Evolutionary conservation across 2,888 invertebrate species (phyloP).

Genomic region (Nycteola revayana): DNA sequence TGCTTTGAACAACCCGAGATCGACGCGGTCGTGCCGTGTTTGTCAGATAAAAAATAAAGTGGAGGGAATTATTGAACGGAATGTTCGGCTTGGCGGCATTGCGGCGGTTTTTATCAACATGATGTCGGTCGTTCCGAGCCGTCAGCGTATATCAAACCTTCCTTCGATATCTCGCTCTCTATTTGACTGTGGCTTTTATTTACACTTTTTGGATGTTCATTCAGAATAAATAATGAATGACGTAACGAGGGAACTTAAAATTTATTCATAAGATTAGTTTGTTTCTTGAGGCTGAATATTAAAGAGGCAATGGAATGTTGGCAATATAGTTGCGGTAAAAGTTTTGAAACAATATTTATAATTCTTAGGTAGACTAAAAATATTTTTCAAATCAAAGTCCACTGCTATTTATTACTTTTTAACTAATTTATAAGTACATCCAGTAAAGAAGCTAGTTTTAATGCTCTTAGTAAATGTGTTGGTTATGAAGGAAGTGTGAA

Average conservation of each 20-base stretch:
- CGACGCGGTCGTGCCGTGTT: slow-evolving; percentile 36
- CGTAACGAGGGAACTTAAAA: slow-evolving; percentile 6
- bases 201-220: slow-evolving; percentile 27
- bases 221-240: slow-evolving; percentile 32
- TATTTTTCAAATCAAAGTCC: too few relatives aligned
- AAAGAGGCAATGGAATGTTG: too few relatives aligned
- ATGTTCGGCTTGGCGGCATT: slow-evolving; percentile 46
- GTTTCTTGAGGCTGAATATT: background rate
- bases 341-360: too few relatives aligned
- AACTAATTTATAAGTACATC: too few relatives aligned
- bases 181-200: slow-evolving; percentile 22
- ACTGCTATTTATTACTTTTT: too few relatives aligned
- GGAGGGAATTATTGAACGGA: slow-evolving; percentile 51
- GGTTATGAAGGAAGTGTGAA: too few relatives aligned
- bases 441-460: too few relatives aligned
- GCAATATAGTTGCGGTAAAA: too few relatives aligned
- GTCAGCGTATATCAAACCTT: slow-evolving; percentile 11
- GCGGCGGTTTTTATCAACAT: slow-evolving; percentile 48
- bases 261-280: background rate
- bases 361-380: too few relatives aligned
- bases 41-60: slow-evolving; percentile 54
- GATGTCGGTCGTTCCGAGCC: slow-evolving; percentile 18
- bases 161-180: slow-evolving; percentile 15
- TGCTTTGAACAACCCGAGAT: slow-evolving; percentile 39
- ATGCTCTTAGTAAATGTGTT: too few relatives aligned